phyloP scores from a whole-genome alignment of 2,888 invertebrate genomes.

The Clostera curtula region DNA sequence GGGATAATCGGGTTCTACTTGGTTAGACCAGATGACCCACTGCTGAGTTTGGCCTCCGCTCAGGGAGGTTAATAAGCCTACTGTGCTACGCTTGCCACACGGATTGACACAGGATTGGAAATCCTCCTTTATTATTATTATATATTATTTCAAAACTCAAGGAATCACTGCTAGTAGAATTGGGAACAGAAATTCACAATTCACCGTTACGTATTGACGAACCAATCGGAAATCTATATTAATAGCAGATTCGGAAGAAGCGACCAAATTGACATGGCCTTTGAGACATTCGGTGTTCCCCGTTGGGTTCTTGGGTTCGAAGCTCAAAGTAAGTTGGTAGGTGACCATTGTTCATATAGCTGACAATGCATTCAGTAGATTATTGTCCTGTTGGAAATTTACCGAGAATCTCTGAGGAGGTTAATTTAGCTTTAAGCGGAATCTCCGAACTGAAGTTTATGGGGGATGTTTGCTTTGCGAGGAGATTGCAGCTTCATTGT shows the following conservation, averaged over 20 bases:
- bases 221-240: slow-evolving; percentile 45
- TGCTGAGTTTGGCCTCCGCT: too few species aligned
- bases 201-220: slow-evolving; percentile 36
- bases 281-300: slow-evolving; percentile 3
- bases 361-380: slow-evolving; percentile 48
- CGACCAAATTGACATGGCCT: slow-evolving; percentile 24
- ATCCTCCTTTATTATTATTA: too few species aligned
- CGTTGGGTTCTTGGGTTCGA: slow-evolving; percentile 2
- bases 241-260: slow-evolving; percentile 36
- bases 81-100: too few species aligned
- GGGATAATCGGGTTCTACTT: too few species aligned
- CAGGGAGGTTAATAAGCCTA: too few species aligned
- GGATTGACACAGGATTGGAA: too few species aligned
- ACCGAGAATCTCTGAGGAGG: slow-evolving; percentile 35
- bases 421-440: slow-evolving; percentile 46
- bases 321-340: slow-evolving; percentile 23
- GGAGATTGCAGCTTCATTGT: too few species aligned
- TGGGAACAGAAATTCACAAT: slow-evolving; percentile 23
- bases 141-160: slow-evolving; percentile 18
- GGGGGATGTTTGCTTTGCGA: too few species aligned
- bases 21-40: too few species aligned
- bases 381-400: slow-evolving; percentile 44
- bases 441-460: too few species aligned
- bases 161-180: slow-evolving; percentile 8
- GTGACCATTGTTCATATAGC: slow-evolving; percentile 28